A percentile compares a stretch with the other conserved stretches of the same genome.
Conservation (phyloP, 2,113 vertebrate species). For the Ceuthmochares aereus region DNA sequence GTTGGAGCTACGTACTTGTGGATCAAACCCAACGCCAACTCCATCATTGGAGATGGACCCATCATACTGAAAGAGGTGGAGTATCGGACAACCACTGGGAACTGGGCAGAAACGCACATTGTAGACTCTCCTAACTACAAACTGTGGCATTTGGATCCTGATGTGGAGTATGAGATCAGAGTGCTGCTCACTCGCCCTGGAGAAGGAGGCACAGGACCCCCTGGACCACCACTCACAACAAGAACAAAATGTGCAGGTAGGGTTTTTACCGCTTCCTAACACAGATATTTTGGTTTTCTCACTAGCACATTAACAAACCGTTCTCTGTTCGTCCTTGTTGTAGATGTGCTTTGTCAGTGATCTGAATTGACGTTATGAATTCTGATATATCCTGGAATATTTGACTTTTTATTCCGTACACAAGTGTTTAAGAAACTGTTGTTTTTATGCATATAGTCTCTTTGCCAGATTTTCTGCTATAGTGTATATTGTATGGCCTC, state of each 20-base stretch:
- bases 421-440: not conserved
- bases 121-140: slow-evolving; percentile 96
- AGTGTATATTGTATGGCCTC: not conserved
- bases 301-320: accelerated
- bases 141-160: slow-evolving; percentile 95
- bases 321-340: accelerated
- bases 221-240: slow-evolving; percentile 91
- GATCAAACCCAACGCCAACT: slow-evolving; percentile 99
- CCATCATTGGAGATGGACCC: slow-evolving; percentile 96
- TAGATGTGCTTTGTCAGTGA: accelerated
- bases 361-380: not conserved
- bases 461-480: not conserved
- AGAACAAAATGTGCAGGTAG: slow-evolving; percentile 96
- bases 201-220: slow-evolving; percentile 93
- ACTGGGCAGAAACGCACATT: slow-evolving; percentile 94
- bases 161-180: slow-evolving; percentile 97
- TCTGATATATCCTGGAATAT: not conserved
- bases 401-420: not conserved
- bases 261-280: not conserved
- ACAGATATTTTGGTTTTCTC: not conserved
- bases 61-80: slow-evolving; percentile 97
- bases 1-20: slow-evolving; percentile 97
- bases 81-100: slow-evolving; percentile 92
- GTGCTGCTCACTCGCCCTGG: slow-evolving; percentile 93
- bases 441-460: accelerated